Conservation (phyloP, 2,888 invertebrate species). For the Hydrotaea diabolus region DNA sequence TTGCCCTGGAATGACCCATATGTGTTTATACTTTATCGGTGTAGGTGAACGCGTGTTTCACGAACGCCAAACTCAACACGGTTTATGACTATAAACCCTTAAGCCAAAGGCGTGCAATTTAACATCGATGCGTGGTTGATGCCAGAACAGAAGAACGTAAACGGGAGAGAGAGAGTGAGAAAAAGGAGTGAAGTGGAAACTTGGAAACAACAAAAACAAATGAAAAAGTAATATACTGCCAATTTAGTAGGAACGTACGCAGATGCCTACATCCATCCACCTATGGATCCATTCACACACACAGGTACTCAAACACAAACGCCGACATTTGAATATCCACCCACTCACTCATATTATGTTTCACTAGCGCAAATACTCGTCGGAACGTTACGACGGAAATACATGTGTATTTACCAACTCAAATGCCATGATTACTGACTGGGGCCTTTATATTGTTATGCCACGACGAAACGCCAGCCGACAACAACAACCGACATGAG, state of each 20-base stretch:
- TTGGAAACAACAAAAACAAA: slow-evolving; percentile 16
- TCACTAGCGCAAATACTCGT: background rate
- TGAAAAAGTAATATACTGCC: slow-evolving; percentile 54
- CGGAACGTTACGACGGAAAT: background rate
- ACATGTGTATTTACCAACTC: slow-evolving; percentile 32
- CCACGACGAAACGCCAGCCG: background rate
- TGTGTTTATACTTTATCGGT: too few species aligned
- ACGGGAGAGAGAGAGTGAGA: slow-evolving; percentile 26
- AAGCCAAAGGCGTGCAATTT: slow-evolving; percentile 58
- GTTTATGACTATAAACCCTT: slow-evolving; percentile 42
- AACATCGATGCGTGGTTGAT: slow-evolving; percentile 48
- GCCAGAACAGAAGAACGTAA: slow-evolving; percentile 40
- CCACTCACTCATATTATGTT: background rate
- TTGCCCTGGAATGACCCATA: too few species aligned
- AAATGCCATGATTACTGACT: slow-evolving; percentile 22
- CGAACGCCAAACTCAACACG: slow-evolving; percentile 32
- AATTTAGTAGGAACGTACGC: slow-evolving; percentile 46
- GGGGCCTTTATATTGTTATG: background rate
- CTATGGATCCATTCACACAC: background rate
- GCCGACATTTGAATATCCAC: background rate
- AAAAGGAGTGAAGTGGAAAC: slow-evolving; percentile 28
- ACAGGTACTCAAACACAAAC: background rate
- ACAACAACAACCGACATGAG: background rate
- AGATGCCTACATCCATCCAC: slow-evolving; percentile 39
- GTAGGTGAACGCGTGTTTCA: slow-evolving; percentile 1